Evolutionary conservation across 2,113 vertebrate genomes (phyloP).

Genomic region (Gopherus flavomarginatus): DNA sequence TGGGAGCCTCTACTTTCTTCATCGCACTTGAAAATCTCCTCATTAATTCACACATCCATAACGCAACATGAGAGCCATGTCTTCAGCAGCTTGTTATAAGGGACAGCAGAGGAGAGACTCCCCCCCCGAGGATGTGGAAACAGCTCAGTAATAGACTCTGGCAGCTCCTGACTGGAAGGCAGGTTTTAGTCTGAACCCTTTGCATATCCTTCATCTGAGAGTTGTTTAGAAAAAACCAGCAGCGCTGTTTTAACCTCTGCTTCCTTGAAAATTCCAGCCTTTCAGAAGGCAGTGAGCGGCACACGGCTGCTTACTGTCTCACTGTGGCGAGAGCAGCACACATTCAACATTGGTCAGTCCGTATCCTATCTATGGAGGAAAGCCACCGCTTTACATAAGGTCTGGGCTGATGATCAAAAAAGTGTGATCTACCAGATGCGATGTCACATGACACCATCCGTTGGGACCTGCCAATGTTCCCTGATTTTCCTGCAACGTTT

Average conservation of each 20-base stretch:
- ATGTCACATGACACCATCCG: not conserved
- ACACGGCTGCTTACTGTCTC: not conserved
- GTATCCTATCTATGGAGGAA: accelerated
- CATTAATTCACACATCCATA: not conserved
- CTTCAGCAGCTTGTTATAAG: constrained; percentile 19
- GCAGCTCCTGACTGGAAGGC: constrained; percentile 14
- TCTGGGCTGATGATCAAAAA: not conserved
- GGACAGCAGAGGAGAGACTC: not conserved
- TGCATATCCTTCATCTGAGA: not conserved
- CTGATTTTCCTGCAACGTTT: not conserved
- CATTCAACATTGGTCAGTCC: not conserved
- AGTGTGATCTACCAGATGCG: too few species aligned
- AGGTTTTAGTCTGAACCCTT: constrained; percentile 2
- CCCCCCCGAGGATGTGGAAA: constrained; percentile 41
- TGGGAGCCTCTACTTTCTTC: not conserved
- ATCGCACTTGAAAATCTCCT: not conserved
- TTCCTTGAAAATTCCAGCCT: not conserved
- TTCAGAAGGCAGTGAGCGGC: accelerated
- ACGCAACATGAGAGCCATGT: not conserved
- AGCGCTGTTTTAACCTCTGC: not conserved
- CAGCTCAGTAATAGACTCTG: not conserved
- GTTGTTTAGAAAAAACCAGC: not conserved
- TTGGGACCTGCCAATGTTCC: not conserved
- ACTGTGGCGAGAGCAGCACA: not conserved
- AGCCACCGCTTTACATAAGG: not conserved